These are phyloP conservation scores for Protomyctophum bolini DNA, from an alignment of 2,113 vertebrate species.

Conservation along the genomic window DNA sequence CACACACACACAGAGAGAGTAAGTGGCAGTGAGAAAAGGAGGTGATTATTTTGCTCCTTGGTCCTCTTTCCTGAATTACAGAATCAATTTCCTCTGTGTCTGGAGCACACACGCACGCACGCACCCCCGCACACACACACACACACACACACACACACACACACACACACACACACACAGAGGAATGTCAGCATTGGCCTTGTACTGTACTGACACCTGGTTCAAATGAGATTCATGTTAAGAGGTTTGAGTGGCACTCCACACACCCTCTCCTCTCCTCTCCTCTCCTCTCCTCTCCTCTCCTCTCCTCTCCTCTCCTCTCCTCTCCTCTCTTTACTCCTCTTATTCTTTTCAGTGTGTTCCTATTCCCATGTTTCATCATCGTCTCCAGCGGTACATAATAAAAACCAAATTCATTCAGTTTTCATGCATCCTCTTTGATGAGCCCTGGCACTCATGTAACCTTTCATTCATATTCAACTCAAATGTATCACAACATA, in stretches of 20 bases:
- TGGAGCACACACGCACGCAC: not conserved
- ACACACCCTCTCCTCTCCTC: not conserved
- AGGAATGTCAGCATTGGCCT: not conserved
- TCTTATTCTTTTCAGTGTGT: no score
- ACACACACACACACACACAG: slow-evolving; percentile 12
- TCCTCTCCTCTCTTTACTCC: not conserved
- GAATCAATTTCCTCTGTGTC: slow-evolving; percentile 24
- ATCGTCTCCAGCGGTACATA: no score
- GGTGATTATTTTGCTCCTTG: slow-evolving; percentile 29
- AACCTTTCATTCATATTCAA: no score
- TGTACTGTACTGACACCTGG: not conserved
- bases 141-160: slow-evolving; percentile 4
- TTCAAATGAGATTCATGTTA: slow-evolving; percentile 11
- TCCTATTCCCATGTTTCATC: no score
- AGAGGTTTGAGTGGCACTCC: slow-evolving; percentile 11
- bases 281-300: slow-evolving; percentile 27
- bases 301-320: not conserved
- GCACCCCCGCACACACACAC: not conserved
- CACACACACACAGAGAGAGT: slow-evolving; percentile 6
- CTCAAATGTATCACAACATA: no score
- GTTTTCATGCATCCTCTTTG: no score
- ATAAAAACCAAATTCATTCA: no score
- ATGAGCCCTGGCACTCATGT: no score
- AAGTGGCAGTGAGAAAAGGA: slow-evolving; percentile 10
- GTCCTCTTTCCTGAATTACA: slow-evolving; percentile 18